A percentile compares a stretch with the other conserved stretches of the same genome.
phyloP scores from a whole-genome alignment of 1,140 invertebrate genomes.

The Heliconius hewitsoni region DNA sequence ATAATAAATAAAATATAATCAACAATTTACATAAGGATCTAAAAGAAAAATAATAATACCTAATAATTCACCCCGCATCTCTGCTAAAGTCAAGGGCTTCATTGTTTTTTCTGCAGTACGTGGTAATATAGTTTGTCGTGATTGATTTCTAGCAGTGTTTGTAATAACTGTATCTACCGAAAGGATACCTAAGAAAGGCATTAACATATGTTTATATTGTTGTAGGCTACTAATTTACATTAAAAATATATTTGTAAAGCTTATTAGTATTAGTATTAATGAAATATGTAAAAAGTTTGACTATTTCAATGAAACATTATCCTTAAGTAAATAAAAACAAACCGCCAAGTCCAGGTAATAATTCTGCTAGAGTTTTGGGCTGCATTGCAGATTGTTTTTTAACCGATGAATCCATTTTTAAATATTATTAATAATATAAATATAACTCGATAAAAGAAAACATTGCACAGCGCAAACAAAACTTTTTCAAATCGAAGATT shows the following conservation, averaged over 20 bases:
- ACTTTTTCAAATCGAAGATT: constrained; percentile 32
- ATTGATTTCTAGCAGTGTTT: constrained; percentile 53
- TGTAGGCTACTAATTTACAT: background rate
- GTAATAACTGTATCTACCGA: constrained; percentile 51
- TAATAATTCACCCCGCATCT: constrained; percentile 57
- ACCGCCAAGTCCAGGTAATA: constrained; percentile 58
- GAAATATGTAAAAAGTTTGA: background rate
- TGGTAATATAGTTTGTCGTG: constrained; percentile 44
- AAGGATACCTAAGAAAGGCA: constrained; percentile 47
- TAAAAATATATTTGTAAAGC: background rate
- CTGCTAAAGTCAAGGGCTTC: constrained; percentile 61
- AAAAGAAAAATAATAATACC: constrained; percentile 38
- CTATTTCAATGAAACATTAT: background rate
- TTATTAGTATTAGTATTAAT: background rate
- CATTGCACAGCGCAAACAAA: constrained; percentile 25
- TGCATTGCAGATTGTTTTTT: constrained; percentile 39
- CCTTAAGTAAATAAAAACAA: background rate
- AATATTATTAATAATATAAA: background rate
- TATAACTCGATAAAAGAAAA: background rate
- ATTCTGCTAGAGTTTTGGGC: constrained; percentile 58
- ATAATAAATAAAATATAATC: background rate
- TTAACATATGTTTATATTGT: background rate
- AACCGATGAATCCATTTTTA: constrained; percentile 48
- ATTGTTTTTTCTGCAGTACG: constrained; percentile 54
- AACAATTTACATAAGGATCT: background rate